phyloP scores from a whole-genome alignment of 2,113 vertebrate species.

The Cynopterus brachyotis region DNA sequence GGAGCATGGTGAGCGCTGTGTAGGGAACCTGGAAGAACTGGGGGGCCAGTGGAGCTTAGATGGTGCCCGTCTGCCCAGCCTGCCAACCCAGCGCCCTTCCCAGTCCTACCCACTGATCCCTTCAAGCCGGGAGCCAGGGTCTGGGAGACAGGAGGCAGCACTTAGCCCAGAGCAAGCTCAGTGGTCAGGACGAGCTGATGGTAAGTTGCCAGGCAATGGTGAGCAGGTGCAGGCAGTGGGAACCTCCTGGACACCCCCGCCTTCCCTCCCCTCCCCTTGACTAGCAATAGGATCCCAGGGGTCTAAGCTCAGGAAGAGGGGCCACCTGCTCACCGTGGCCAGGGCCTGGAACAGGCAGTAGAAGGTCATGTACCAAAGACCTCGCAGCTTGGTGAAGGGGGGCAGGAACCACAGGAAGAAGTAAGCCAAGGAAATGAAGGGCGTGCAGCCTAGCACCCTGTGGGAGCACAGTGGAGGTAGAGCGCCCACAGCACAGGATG shows the following conservation, averaged over 20 bases:
- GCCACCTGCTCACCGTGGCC: constrained; percentile 88
- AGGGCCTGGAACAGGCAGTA: constrained; percentile 96
- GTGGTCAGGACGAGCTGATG: too few species aligned
- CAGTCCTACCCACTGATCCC: not conserved
- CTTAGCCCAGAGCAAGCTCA: not conserved
- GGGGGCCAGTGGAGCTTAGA: constrained; percentile 15
- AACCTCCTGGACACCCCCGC: not conserved
- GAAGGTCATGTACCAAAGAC: constrained; percentile 93
- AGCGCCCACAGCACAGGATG: accelerated
- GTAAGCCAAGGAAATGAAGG: constrained; percentile 92
- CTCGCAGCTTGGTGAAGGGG: constrained; percentile 86
- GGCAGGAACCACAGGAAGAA: constrained; percentile 97
- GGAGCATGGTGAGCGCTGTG: constrained; percentile 97
- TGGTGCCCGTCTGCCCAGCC: not conserved
- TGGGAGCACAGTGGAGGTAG: not conserved
- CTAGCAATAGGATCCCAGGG: not conserved
- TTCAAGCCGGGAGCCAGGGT: not conserved
- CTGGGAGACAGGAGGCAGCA: not conserved
- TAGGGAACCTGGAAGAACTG: constrained; percentile 97
- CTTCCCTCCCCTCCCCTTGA: not conserved
- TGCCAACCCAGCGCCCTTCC: not conserved
- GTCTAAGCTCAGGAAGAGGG: not conserved
- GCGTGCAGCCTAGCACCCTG: constrained; percentile 95
- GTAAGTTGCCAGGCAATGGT: not conserved
- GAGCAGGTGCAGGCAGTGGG: not conserved